These are phyloP conservation scores for Heliconius sara DNA, from an alignment of 2,888 invertebrate species.

Conservation along the genomic window DNA sequence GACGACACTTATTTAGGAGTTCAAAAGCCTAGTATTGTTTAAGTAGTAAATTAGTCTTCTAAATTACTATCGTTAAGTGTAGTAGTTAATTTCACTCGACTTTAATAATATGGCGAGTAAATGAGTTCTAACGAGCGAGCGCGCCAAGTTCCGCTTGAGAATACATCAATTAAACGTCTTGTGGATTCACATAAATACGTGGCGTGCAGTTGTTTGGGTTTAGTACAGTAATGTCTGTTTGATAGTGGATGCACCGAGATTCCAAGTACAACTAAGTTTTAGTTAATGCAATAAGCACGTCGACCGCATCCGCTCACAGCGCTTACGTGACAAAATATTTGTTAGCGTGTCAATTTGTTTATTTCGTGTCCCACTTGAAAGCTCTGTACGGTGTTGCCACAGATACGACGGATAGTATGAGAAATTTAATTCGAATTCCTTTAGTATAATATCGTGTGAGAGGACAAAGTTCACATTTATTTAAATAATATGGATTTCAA, in stretches of 20 bases:
- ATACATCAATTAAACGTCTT: conserved; percentile 36
- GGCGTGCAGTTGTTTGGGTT: not conserved
- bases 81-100: conserved; percentile 26
- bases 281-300: conserved; percentile 1
- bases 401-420: not conserved
- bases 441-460: not conserved
- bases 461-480: not conserved
- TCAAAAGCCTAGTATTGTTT: not conserved
- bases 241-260: not conserved
- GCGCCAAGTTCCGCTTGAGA: conserved; percentile 21
- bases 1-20: not conserved
- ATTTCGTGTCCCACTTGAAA: not conserved
- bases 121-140: conserved; percentile 22
- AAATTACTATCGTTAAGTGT: conserved; percentile 21
- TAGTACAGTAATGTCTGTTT: conserved; percentile 10
- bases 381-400: not conserved
- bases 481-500: not conserved
- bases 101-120: conserved; percentile 28
- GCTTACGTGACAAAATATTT: conserved; percentile 2
- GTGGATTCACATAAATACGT: conserved; percentile 24
- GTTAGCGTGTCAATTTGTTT: not conserved
- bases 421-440: not conserved
- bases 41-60: conserved; percentile 3
- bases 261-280: not conserved
- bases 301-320: not conserved